Evolutionary conservation across 2,797 vertebrate species (phyloP).

Genomic region (Urocyon cinereoargenteus): DNA sequence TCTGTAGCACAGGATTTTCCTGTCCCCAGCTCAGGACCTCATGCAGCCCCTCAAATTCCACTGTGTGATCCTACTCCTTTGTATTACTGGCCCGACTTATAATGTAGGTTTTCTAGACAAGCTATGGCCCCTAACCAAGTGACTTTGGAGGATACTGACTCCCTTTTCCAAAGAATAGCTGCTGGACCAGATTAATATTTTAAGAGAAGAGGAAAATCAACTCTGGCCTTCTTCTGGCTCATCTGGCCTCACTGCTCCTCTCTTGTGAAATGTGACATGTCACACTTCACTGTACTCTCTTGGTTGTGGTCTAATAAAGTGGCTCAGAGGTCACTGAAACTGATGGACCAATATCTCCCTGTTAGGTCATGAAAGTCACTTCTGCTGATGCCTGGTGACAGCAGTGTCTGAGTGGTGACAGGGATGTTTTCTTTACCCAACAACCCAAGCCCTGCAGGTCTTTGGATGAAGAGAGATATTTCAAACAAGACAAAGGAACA

Average conservation of each 20-base stretch:
- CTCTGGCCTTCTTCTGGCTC: neutral
- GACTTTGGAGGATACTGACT: neutral
- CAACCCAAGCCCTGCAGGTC: neutral
- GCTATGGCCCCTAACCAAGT: neutral
- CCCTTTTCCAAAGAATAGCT: neutral
- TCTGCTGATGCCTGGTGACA: neutral
- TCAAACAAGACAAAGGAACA: neutral
- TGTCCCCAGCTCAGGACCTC: neutral
- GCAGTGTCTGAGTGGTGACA: neutral
- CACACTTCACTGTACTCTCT: neutral
- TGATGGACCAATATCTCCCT: neutral
- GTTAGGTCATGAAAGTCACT: neutral
- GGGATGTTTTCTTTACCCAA: neutral
- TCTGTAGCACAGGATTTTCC: neutral
- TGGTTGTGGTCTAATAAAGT: neutral
- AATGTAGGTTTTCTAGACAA: neutral
- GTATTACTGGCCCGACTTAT: neutral
- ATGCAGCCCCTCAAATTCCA: neutral
- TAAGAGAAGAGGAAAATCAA: neutral
- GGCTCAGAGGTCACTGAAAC: constrained; percentile 10
- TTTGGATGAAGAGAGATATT: constrained; percentile 9
- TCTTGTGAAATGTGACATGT: neutral
- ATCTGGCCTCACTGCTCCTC: neutral
- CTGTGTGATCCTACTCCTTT: neutral
- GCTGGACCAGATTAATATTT: neutral